phyloP scores from a whole-genome alignment of 1,140 invertebrate genomes.

The Tetranychus urticae region DNA sequence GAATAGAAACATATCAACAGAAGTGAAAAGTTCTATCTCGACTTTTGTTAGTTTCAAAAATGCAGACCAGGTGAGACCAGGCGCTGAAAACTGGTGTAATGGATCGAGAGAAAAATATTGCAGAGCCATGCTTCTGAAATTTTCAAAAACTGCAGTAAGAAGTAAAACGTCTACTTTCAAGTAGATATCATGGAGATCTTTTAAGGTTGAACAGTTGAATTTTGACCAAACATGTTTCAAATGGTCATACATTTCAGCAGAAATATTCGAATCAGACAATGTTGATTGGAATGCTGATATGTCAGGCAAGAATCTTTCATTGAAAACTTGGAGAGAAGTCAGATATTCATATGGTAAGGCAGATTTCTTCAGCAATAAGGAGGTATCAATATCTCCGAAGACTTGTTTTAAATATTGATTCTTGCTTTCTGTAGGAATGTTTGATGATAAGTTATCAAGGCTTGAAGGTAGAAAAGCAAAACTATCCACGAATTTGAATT shows the following conservation, averaged over 20 bases:
- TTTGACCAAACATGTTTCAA: neutral
- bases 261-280: neutral
- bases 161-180: neutral
- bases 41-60: slow-evolving; percentile 14
- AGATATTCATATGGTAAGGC: too few species aligned
- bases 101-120: slow-evolving; percentile 14
- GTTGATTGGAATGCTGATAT: neutral
- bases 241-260: neutral
- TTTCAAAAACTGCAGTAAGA: neutral
- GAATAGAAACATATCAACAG: slow-evolving; percentile 14
- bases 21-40: slow-evolving; percentile 13
- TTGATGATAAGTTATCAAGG: neutral
- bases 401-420: neutral
- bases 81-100: slow-evolving; percentile 14
- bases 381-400: too few species aligned
- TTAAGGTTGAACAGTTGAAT: neutral
- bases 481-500: neutral
- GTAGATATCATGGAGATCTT: neutral
- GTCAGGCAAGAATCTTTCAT: neutral
- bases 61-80: slow-evolving; percentile 9
- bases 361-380: too few species aligned
- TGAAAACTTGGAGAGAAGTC: neutral
- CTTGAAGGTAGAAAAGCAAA: neutral
- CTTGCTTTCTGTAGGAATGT: neutral
- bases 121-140: neutral